Base-by-base conservation (phyloP, 2,113 vertebrate genomes). In the Albula goreensis region DNA sequence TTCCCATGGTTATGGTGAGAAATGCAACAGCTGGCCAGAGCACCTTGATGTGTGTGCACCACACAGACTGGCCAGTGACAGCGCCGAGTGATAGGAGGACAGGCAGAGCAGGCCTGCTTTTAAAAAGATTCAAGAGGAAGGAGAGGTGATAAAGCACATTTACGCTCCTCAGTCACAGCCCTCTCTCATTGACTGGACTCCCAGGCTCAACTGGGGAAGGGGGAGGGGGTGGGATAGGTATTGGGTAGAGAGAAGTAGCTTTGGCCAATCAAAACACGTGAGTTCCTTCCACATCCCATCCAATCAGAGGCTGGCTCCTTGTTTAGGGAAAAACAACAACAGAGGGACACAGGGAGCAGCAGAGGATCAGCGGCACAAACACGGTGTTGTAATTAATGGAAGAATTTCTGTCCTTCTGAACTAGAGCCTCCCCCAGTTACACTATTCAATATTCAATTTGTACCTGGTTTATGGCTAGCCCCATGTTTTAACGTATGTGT, bases 401-500 rank as follows among this genome's bases (percentile, higher is more conserved):
- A 41, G 31, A 41, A 41, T 41, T 41, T 41, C 31, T 41, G 31
- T 41, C 31, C 31, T 41, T 41, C 31, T 41, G 31, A 41, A 41
- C 31, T 41, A 41, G 31, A 1, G 31, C 31, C 31, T 41, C 31
- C 31, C 31, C 31, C 31, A 41, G 31, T 41, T 41, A 41, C 31
- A 41, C 31, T 41, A 41, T 41, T 41, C 31, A 41, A 41, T 41
- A 41, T 41, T 41, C 31, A 41, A 41, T 41, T 41, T 41, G 31
- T 41, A 41, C 31, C 31, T 41, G n/a, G n/a, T n/a, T n/a, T n/a
- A n/a, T n/a, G n/a, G n/a, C n/a, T n/a, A n/a, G n/a, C n/a, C n/a
- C n/a, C n/a, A n/a, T 92, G 91, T 91, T 91, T 92, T 89, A 92
- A 88, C 85, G 85, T n/a, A n/a, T n/a, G 60, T 63, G 57, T 60